Evolutionary conservation across 2,113 vertebrate species (phyloP).

Genomic region (Typhlomys cinereus): DNA sequence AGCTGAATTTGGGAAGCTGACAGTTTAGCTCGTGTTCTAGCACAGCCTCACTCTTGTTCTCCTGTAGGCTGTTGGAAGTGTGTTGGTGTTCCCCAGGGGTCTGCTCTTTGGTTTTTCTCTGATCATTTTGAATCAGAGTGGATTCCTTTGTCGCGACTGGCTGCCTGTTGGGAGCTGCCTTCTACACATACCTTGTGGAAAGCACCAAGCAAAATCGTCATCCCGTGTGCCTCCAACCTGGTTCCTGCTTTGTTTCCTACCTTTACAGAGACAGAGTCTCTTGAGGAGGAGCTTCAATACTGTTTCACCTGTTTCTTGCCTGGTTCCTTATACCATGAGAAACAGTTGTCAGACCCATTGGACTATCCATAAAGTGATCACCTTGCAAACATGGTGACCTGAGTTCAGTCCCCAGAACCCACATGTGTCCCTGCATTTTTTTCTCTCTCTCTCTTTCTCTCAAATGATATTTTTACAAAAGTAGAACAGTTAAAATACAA

Average conservation of each 20-base stretch:
- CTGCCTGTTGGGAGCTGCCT: background rate
- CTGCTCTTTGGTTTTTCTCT: background rate
- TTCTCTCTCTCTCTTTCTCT: too few relatives aligned
- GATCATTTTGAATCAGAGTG: background rate
- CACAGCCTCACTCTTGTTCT: background rate
- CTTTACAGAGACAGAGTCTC: background rate
- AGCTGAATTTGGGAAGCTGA: background rate
- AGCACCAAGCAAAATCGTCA: background rate
- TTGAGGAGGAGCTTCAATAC: background rate
- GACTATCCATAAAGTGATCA: background rate
- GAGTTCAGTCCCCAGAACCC: background rate
- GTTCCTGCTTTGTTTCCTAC: background rate
- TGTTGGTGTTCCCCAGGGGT: background rate
- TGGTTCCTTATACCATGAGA: background rate
- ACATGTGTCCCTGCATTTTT: too few relatives aligned
- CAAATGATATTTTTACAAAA: too few relatives aligned
- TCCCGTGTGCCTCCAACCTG: rapidly evolving
- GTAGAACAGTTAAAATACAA: too few relatives aligned
- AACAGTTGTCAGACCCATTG: background rate
- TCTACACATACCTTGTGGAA: background rate
- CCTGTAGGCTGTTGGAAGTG: background rate
- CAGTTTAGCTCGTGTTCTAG: background rate
- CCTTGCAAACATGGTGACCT: background rate
- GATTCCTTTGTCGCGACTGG: background rate
- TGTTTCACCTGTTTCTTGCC: background rate